Percentiles rank a stretch among this genome's conserved stretches.
Conservation (phyloP, 2,797 vertebrate genomes). For the Helarctos malayanus region DNA sequence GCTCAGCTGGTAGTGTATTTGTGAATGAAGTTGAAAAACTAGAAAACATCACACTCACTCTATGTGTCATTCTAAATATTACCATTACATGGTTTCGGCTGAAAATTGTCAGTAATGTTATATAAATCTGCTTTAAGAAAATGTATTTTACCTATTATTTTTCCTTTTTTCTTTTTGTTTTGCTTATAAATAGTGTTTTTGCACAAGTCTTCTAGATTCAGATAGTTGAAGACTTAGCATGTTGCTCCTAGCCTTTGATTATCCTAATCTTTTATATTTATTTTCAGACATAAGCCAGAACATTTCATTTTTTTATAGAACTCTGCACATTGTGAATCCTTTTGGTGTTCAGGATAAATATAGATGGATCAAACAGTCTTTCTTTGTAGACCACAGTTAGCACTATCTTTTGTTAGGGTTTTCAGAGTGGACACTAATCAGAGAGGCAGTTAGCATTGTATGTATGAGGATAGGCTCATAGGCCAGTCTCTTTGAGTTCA, state of each 20-base stretch:
- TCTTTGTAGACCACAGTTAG: not conserved
- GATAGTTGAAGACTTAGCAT: not conserved
- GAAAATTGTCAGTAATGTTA: not conserved
- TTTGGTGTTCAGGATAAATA: slow-evolving; percentile 69
- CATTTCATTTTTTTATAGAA: slow-evolving; percentile 48
- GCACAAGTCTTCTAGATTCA: not conserved
- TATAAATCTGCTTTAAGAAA: not conserved
- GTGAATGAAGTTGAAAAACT: not conserved
- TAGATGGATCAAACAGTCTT: not conserved
- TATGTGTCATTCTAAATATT: not conserved
- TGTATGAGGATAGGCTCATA: not conserved
- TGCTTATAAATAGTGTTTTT: not conserved
- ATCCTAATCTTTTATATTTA: slow-evolving; percentile 58
- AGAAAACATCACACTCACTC: fast-evolving
- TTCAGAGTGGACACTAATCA: slow-evolving; percentile 13
- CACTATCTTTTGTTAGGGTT: slow-evolving; percentile 15
- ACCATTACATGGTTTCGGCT: not conserved
- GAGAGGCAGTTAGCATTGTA: not conserved
- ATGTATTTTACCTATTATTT: not conserved
- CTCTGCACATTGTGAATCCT: not conserved
- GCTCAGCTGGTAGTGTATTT: not conserved
- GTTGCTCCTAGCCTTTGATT: not conserved
- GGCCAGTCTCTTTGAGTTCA: not conserved
- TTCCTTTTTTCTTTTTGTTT: slow-evolving; percentile 40
- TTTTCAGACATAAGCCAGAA: slow-evolving; percentile 64